Evolutionary conservation across 2,113 vertebrate species (phyloP), one percentile per base, ranked within the genome.

Genomic region (Chlorocebus sabaeus): DNA sequence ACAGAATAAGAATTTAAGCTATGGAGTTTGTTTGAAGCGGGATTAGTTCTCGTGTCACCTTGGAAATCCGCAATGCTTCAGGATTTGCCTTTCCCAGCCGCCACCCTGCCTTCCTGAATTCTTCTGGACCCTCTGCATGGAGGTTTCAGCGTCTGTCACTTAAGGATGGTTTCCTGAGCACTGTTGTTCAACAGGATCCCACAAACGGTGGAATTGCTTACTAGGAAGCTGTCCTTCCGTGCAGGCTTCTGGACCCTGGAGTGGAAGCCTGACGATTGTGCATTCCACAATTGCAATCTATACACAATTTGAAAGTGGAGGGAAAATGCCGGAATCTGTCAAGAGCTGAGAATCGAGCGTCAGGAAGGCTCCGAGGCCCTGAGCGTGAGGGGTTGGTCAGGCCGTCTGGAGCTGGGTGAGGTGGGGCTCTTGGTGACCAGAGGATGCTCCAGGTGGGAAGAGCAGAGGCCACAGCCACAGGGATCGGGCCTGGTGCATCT

Each of bases 171-270:
- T 43, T 59, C 64, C 11, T 6, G 4, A 6, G 1, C 8, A 7
- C 0, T 0, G 0, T 5, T 9, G 5, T 22, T 32, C 64, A 5
- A 27, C 1, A 11, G 1, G 1, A 30, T 7, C 7, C 55, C 8
- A 0, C 3, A 12, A 1, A 10, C 22, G 1, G 6, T 0, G 43
- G 10, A 64, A 3, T 2, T 0, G 12, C 13, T 22, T 3, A 16
- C 3, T 2, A 40, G 57, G 55, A n/a, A 2, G 57, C 9, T 5
- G 32, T 10, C 5, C 57, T 35, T 22, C n/a, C 1, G 23, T 17
- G 13, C 22, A 13, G 52, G 12, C 6, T 0, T 32, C 16, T 18
- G 9, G 30, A 23, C 8, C 22, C 43, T 0, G 52, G n/a, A 8
- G 30, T 4, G 48, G 43, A 81, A 8, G 20, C 13, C 16, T 4